Evolutionary conservation across 2,113 vertebrate genomes (phyloP).

Genomic region (Struthidea cinerea): DNA sequence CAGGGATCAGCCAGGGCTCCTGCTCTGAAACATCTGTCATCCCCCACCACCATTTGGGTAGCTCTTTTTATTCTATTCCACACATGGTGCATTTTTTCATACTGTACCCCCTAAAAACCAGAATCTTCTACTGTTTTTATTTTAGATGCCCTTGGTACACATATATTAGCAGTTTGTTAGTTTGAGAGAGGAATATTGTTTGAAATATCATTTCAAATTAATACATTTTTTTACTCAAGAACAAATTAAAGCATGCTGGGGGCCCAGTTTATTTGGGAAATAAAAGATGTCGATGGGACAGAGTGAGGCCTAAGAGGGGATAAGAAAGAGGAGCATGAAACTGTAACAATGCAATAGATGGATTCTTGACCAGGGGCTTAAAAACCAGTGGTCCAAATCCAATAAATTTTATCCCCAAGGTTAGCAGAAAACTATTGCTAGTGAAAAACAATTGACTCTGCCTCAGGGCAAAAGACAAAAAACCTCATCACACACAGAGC

Average conservation of each 20-base stretch:
- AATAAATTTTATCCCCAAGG: constrained; percentile 22
- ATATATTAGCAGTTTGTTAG: neutral
- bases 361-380: constrained; percentile 15
- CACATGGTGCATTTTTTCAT: neutral
- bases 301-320: neutral
- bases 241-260: neutral
- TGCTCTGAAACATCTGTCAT: neutral
- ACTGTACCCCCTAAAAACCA: neutral
- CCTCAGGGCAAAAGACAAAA: neutral
- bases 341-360: neutral
- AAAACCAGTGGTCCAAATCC: constrained; percentile 17
- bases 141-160: neutral
- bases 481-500: neutral
- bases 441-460: constrained; percentile 18
- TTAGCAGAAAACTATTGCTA: neutral
- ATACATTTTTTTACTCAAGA: neutral
- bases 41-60: rapidly evolving
- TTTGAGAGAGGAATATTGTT: neutral
- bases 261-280: neutral
- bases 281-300: neutral
- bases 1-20: neutral
- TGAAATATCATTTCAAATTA: neutral
- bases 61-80: neutral
- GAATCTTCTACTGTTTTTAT: neutral
- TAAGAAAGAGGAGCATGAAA: neutral